A percentile compares a stretch with the other conserved stretches of the same genome.
Evolutionary conservation across 2,888 invertebrate genomes (phyloP).

Genomic region (Campoletis raptor): DNA sequence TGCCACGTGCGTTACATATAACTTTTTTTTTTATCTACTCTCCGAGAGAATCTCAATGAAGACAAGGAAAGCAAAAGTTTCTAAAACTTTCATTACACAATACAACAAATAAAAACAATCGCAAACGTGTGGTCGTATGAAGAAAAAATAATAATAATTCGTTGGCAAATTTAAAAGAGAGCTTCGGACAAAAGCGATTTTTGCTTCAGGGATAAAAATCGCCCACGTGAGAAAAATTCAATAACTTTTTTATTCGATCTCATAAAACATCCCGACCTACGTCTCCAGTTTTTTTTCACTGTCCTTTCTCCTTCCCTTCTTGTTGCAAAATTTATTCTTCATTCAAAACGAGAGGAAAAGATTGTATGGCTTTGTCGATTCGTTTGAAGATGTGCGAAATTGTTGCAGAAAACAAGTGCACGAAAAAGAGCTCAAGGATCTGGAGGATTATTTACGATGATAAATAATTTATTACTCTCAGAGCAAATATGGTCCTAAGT

Average conservation of each 20-base stretch:
- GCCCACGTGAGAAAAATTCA: background rate
- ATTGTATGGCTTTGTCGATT: background rate
- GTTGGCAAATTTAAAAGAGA: background rate
- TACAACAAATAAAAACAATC: background rate
- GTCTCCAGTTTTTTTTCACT: background rate
- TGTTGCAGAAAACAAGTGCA: background rate
- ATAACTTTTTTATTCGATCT: background rate
- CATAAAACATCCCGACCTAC: background rate
- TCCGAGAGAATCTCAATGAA: background rate
- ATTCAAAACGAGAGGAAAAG: background rate
- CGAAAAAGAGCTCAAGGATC: background rate
- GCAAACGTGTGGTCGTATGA: background rate
- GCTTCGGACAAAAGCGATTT: constrained; percentile 27
- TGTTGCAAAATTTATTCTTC: background rate
- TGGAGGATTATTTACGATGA: background rate
- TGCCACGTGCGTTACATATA: background rate
- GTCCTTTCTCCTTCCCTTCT: background rate
- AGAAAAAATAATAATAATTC: background rate
- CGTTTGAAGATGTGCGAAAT: background rate
- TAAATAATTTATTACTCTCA: background rate
- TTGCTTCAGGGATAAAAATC: background rate
- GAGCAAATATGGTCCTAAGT: background rate
- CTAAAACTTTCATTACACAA: constrained; percentile 45
- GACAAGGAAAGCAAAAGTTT: constrained; percentile 35
- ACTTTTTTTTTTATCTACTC: background rate